Evolutionary conservation across 2,888 invertebrate species (phyloP), one percentile per base, ranked within the genome.

Genomic region (Ochlodes sylvanus): DNA sequence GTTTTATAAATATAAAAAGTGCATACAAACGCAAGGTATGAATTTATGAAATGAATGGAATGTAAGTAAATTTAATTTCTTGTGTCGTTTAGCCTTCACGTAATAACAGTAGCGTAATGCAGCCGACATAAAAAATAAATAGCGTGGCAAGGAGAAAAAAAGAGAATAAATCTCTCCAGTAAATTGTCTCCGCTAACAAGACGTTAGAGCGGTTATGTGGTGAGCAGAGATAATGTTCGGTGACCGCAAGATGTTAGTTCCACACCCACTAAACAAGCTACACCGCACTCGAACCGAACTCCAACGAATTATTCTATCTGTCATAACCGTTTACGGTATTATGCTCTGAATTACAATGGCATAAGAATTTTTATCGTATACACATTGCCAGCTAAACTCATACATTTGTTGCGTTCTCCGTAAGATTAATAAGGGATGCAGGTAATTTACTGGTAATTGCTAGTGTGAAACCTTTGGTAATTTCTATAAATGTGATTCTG

Each of bases 151-250:
- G 50, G 55, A 66, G 64, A 69, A 63, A 71, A 72, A 75, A 75
- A 73, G 70, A 68, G 78, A 84, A 80, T 80, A 83, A 78, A 77
- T 75, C 74, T 73, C 71, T 69, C 38, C 70, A 75, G 71, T 78
- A 85, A 85, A 85, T 88, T 88, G 88, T 88, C 86, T 75, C 79
- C 76, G 71, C 81, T 89, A 89, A 90, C 90, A 82, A 89, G 90
- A 83, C 71, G 72, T 74, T 70, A 72, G 71, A 72, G 75, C 74
- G 72, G 78, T 80, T 77, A 75, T 82, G 83, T 77, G 84, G 83
- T 82, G 71, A 71, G 66, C 73, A 72, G 72, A 78, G 78, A 79
- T 86, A 85, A 87, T 86, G 78, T 76, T 75, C 74, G 75, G 74
- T 72, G 77, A 89, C 89, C 89, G 77, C 85, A 85, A 87, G 78